Evolutionary conservation across 2,113 vertebrate genomes (phyloP), one percentile per base, ranked within the genome.

Genomic region (Strigops habroptila): DNA sequence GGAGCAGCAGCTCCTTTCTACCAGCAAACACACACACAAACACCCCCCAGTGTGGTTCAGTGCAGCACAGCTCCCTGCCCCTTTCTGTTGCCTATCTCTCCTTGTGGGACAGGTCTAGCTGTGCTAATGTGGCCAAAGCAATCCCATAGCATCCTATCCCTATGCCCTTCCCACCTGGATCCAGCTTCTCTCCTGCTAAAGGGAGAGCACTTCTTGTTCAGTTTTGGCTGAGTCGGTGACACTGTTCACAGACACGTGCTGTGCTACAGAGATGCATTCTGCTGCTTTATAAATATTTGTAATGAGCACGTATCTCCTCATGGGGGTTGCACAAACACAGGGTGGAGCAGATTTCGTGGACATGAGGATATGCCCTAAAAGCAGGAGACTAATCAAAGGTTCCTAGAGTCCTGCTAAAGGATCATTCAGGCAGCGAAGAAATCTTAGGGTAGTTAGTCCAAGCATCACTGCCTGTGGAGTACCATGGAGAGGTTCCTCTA

Each of bases 21-120:
- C 28, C 60, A 28, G 37, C 3, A 4, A 60, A 23, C 49, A 33
- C 0, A 4, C 14, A 33, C 55, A 23, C 14, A 55, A 55, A 4
- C 35, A 10, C 69, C 4, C 23, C 31, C 11, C 0, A 0, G 16
- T 2, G 5, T 23, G 48, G 4, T 18, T 15, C 2, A 1, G 18
- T 30, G 69, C n/a, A n/a, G 48, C 3, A 1, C 21, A 70, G 77
- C 33, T 83, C 49, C 28, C 70, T 62, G 5, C 5, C n/a, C 51
- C 19, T 69, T 88, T 59, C 73, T 83, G 33, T 24, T 16, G 7
- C 30, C 80, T 25, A 39, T 0, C 8, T 88, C 28, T 79, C 16
- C 41, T 46, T 17, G 24, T 59, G 70, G 67, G 15, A 68, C 62
- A 71, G 16, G 46, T 87, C 28, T 16, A 53, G 33, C 57, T 46